A percentile compares a stretch with the other conserved stretches of the same genome.
Evolutionary conservation across 2,113 vertebrate species (phyloP).

Genomic region (Ictidomys tridecemlineatus): DNA sequence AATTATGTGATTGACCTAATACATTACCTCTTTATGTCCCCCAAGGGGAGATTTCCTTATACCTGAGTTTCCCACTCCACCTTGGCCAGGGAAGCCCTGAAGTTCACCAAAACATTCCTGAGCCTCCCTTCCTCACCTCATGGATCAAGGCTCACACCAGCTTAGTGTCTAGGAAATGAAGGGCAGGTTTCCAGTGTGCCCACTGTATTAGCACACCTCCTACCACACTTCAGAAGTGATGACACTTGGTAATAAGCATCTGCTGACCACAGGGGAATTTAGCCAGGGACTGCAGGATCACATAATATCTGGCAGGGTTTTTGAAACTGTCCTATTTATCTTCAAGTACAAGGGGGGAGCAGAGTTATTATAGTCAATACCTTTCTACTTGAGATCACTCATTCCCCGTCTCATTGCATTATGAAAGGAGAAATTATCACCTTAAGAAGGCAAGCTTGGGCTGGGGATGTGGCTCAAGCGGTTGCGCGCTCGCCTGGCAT

Average conservation of each 20-base stretch:
- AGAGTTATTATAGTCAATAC: not conserved
- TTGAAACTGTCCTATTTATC: not conserved
- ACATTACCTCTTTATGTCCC: not conserved
- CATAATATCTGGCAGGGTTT: not conserved
- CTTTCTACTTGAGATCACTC: not conserved
- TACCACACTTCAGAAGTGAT: not conserved
- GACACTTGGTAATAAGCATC: not conserved
- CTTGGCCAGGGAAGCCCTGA: not conserved
- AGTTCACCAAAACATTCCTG: not conserved
- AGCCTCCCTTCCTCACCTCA: conserved; percentile 1
- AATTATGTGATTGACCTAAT: not conserved
- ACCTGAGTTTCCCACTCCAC: not conserved
- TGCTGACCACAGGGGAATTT: not conserved
- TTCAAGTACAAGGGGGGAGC: not conserved
- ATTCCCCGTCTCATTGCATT: not conserved
- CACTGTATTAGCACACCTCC: not conserved
- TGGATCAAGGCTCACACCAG: not conserved
- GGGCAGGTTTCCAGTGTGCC: not conserved
- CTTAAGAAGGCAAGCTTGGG: not conserved
- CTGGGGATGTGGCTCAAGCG: too few relatives aligned
- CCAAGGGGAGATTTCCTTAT: not conserved
- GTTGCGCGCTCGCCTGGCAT: too few relatives aligned
- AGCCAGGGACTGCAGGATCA: not conserved
- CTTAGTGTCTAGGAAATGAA: not conserved
- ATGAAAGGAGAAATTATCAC: not conserved